Percentiles rank a stretch among this genome's conserved stretches.
These are phyloP conservation scores for Sebastes taczanowskii DNA, from an alignment of 2,797 vertebrate species.

Conservation along the genomic window DNA sequence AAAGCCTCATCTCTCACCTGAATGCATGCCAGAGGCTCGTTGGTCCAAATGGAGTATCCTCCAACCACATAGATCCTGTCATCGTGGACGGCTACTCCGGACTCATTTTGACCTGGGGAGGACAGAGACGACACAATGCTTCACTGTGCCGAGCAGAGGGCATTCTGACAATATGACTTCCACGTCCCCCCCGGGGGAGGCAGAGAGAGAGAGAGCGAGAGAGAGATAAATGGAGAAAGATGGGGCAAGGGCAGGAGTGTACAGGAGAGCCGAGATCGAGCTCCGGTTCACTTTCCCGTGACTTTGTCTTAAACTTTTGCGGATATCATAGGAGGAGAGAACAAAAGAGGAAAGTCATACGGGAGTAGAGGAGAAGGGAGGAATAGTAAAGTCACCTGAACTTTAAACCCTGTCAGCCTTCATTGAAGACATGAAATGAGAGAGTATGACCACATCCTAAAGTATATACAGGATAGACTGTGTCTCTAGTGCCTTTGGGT, in stretches of 20 bases:
- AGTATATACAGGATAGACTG: neutral
- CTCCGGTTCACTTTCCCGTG: constrained; percentile 27
- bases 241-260: constrained; percentile 3
- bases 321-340: constrained; percentile 18
- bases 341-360: constrained; percentile 25
- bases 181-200: constrained; percentile 17
- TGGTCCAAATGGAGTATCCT: constrained; percentile 99
- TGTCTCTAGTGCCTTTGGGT: neutral
- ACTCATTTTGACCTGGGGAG: constrained; percentile 93
- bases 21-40: constrained; percentile 97
- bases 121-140: constrained; percentile 45
- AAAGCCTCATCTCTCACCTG: constrained; percentile 85
- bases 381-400: constrained; percentile 12
- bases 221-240: constrained; percentile 40
- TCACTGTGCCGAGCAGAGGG: constrained; percentile 63
- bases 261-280: constrained; percentile 17
- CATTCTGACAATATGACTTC: constrained; percentile 52
- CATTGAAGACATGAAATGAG: neutral
- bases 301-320: constrained; percentile 62
- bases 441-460: neutral
- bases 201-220: constrained; percentile 25
- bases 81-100: constrained; percentile 94
- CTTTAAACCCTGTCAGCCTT: constrained; percentile 7
- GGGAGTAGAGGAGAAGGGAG: neutral
- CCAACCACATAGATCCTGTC: constrained; percentile 98